Evolutionary conservation across 2,113 vertebrate genomes (phyloP), one percentile per base, ranked within the genome.

Genomic region (Setophaga coronata): DNA sequence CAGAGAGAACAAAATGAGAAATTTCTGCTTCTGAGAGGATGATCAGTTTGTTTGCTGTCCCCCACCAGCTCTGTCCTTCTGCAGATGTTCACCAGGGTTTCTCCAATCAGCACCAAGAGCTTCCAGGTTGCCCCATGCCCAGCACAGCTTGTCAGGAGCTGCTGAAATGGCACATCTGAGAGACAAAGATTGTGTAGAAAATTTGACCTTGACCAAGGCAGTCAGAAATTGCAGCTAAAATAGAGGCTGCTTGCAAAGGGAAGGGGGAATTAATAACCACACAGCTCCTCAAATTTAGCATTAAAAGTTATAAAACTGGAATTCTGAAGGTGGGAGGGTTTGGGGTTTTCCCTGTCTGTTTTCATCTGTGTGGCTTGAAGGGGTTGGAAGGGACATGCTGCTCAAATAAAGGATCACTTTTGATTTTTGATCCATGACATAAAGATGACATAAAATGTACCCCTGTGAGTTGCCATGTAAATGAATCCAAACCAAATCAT

Each of bases 401-500:
- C 85, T 86, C 67, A 92, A 85, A 88, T 80, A 67, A 73, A 62
- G 60, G 56, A 60, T 87, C 79, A 15, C 16, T 81, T 90, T 60
- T 86, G 60, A 51, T 25, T 95, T 96, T 92, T 67, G 77, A 71
- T 94, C 80, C 71, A 18, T 4, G 6, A 62, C 82, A 72, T 67
- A 64, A 87, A 84, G 45, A 84, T 82, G 91, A 76, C 72, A 91
- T 56, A 67, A 92, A 93, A 87, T 90, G 66, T 81, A 81, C 72
- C 48, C 65, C 7, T 57, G 80, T 0, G 13, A 81, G 73, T 48
- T 66, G 83, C 82, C 72, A 48, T 72, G 82, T 93, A 92, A 96
- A 92, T 83, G 61, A 94, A 92, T 82, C 81, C 73, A 93, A 95
- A 87, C 81, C 80, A 95, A 93, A 79, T 61, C 78, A 92, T 4